phyloP scores from a whole-genome alignment of 2,888 invertebrate species.

The Drosophila diplacantha region DNA sequence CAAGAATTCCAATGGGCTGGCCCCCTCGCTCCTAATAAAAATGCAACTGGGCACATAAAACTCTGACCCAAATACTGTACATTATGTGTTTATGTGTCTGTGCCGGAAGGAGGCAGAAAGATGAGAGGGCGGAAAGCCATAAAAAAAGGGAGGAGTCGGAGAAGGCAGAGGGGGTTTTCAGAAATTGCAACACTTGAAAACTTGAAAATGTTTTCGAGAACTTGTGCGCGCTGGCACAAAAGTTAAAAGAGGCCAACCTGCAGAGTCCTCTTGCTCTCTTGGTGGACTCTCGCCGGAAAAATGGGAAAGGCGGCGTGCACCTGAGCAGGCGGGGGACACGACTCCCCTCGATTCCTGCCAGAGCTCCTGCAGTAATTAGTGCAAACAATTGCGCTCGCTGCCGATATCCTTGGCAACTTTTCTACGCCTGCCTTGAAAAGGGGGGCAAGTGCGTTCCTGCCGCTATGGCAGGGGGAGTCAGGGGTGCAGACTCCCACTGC shows the following conservation, averaged over 20 bases:
- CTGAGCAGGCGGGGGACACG: constrained; percentile 13
- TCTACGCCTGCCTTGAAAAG: constrained; percentile 26
- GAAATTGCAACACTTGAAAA: constrained; percentile 71
- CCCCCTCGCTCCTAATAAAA: constrained; percentile 34
- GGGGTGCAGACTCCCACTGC: too few relatives aligned
- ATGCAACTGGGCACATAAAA: constrained; percentile 43
- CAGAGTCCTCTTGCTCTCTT: constrained; percentile 26
- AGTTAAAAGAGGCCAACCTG: constrained; percentile 51
- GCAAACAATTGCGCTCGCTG: constrained; percentile 66
- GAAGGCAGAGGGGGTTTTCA: constrained; percentile 9
- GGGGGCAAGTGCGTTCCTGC: neutral
- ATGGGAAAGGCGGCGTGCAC: neutral
- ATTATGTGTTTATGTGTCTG: constrained; percentile 57
- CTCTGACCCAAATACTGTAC: constrained; percentile 63
- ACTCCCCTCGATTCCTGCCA: neutral
- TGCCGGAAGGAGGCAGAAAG: constrained; percentile 1
- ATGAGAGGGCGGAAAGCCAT: constrained; percentile 11
- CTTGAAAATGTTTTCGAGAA: constrained; percentile 67
- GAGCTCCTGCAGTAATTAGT: constrained; percentile 58
- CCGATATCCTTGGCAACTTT: constrained; percentile 49
- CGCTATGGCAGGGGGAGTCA: constrained; percentile 40
- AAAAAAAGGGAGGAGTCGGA: constrained; percentile 3
- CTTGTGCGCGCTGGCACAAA: constrained; percentile 47
- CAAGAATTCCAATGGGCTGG: constrained; percentile 38
- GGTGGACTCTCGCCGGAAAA: neutral